Evolutionary conservation across 2,888 invertebrate genomes (phyloP).

Genomic region (Polymixis lichenea): DNA sequence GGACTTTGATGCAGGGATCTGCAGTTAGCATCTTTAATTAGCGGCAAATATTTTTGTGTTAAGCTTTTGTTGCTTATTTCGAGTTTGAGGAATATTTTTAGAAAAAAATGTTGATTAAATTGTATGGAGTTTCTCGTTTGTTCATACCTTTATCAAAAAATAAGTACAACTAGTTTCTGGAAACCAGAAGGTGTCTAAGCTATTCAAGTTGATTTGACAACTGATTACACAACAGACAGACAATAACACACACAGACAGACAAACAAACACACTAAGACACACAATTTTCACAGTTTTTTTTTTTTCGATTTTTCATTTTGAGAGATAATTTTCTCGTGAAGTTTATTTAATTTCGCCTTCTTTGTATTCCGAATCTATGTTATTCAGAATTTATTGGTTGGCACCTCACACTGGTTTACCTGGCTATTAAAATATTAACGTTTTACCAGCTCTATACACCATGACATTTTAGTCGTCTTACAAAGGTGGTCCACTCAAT

Average conservation of each 20-base stretch:
- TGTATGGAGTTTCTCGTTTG: not conserved
- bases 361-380: not conserved
- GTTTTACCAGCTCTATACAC: no score
- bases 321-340: not conserved
- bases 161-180: not conserved
- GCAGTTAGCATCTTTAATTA: slow-evolving; percentile 26
- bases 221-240: not conserved
- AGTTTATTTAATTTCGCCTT: not conserved
- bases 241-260: no score
- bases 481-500: no score
- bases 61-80: not conserved
- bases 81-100: not conserved
- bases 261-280: no score
- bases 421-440: slow-evolving; percentile 1
- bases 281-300: no score
- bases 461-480: no score
- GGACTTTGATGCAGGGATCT: slow-evolving; percentile 33
- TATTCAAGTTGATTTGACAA: not conserved
- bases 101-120: not conserved
- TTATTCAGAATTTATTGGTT: slow-evolving; percentile 12
- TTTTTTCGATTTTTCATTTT: no score
- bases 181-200: not conserved
- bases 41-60: slow-evolving; percentile 2
- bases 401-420: not conserved
- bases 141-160: not conserved